Conservation (phyloP, 2,888 invertebrate species). For the Lithophane semibrunnea region DNA sequence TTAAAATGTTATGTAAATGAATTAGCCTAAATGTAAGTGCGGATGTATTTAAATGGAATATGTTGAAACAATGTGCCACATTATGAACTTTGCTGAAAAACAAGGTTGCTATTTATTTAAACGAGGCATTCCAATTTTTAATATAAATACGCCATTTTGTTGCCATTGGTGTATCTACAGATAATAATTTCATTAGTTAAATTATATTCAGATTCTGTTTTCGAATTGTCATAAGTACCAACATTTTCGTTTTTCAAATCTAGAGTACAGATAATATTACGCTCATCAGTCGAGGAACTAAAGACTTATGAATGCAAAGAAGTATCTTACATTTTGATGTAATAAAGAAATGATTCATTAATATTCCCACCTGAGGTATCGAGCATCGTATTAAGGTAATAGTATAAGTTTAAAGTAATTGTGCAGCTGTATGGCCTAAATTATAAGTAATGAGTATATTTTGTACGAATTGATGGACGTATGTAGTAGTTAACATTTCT, state of each 20-base stretch:
- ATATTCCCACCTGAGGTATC: conserved; percentile 70
- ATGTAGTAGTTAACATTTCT: conserved; percentile 48
- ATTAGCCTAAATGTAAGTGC: conserved; percentile 35
- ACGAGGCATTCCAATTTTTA: conserved; percentile 69
- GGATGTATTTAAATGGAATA: conserved; percentile 45
- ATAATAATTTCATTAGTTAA: conserved; percentile 12
- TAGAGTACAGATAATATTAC: conserved; percentile 6
- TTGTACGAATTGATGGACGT: conserved; percentile 65
- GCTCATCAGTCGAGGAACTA: conserved; percentile 41
- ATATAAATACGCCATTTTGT: conserved; percentile 50
- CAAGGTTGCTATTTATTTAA: conserved; percentile 51
- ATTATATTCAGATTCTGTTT: neutral
- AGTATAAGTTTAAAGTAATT: conserved; percentile 43
- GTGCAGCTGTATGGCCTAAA: conserved; percentile 65
- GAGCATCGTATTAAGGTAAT: conserved; percentile 58
- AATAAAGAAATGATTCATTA: conserved; percentile 42
- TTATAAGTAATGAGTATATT: conserved; percentile 63
- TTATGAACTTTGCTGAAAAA: conserved; percentile 46
- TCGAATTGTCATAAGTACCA: neutral
- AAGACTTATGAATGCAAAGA: conserved; percentile 30
- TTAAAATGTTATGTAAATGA: conserved; percentile 21
- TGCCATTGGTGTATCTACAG: conserved; percentile 49
- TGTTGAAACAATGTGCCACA: conserved; percentile 65
- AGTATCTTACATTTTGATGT: conserved; percentile 28
- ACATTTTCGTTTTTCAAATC: neutral